These are phyloP conservation scores for Apoda limacodes DNA, from an alignment of 2,888 invertebrate genomes.

Conservation along the genomic window DNA sequence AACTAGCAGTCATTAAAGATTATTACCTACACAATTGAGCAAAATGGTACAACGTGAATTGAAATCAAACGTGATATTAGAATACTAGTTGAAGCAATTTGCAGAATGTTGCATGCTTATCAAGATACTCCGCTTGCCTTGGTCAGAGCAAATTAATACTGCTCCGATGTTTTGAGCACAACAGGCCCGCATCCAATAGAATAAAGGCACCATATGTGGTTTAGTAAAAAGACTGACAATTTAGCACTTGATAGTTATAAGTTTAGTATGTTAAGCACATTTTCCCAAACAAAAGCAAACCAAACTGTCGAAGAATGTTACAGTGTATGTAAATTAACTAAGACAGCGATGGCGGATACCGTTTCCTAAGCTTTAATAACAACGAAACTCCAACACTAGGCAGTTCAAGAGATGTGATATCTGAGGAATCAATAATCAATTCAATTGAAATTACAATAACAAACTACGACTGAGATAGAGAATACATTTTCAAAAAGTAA, in stretches of 20 bases:
- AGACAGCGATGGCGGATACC: constrained; percentile 1
- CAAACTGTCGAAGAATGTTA: constrained; percentile 5
- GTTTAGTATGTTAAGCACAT: constrained; percentile 4
- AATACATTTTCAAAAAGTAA: neutral
- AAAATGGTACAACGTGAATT: no score
- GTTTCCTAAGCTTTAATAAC: neutral
- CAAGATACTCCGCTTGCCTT: constrained; percentile 2
- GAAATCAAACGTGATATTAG: constrained; percentile 1
- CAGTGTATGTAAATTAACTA: neutral
- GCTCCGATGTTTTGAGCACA: neutral
- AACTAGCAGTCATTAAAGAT: no score
- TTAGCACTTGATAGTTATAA: neutral
- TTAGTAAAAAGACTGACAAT: neutral
- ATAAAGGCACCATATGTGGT: neutral
- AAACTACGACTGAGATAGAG: neutral
- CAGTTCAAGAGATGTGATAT: neutral
- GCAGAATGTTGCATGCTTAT: constrained; percentile 4
- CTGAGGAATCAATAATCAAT: neutral
- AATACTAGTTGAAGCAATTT: constrained; percentile 2
- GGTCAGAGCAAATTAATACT: constrained; percentile 1
- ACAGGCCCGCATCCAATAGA: neutral
- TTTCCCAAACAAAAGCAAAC: constrained; percentile 14
- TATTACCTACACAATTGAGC: constrained; percentile 1
- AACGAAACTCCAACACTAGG: neutral
- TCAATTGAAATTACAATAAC: neutral